These are phyloP conservation scores for Chymomyza caudatula DNA, from an alignment of 2,888 invertebrate genomes.

Conservation along the genomic window DNA sequence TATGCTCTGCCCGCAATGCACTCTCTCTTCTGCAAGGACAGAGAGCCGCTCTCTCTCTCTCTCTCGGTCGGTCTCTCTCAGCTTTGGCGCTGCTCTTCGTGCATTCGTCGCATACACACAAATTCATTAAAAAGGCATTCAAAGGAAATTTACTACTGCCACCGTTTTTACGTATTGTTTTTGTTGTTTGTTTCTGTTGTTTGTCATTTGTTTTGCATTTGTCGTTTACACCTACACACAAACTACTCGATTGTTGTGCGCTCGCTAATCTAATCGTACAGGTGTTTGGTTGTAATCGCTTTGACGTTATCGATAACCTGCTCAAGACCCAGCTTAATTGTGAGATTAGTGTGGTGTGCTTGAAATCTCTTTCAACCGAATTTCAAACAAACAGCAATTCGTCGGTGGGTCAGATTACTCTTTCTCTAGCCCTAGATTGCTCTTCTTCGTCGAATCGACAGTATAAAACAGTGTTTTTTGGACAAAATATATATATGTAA, in stretches of 20 bases:
- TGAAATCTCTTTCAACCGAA: too few relatives aligned
- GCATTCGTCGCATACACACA: conserved; percentile 65
- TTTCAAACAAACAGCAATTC: too few relatives aligned
- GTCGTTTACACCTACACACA: conserved; percentile 45
- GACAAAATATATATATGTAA: too few relatives aligned
- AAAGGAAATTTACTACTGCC: conserved; percentile 73
- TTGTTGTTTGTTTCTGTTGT: conserved; percentile 1
- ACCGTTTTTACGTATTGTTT: conserved; percentile 52
- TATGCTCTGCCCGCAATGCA: conserved; percentile 8
- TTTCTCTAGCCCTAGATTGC: too few relatives aligned
- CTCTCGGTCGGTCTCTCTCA: background rate
- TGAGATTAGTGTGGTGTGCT: too few relatives aligned
- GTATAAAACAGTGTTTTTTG: too few relatives aligned
- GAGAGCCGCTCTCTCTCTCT: conserved; percentile 8
- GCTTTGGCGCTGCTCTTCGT: conserved; percentile 41
- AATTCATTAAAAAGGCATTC: conserved; percentile 62
- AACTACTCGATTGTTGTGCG: conserved; percentile 5
- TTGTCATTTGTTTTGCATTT: conserved; percentile 36
- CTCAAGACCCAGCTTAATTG: conserved; percentile 11
- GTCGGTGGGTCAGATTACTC: too few relatives aligned
- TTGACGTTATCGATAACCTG: conserved; percentile 31
- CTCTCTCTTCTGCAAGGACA: conserved; percentile 7
- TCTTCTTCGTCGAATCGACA: too few relatives aligned
- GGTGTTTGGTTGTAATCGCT: background rate
- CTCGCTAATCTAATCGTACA: conserved; percentile 13